Percentiles rank a stretch among this genome's conserved stretches.
These are phyloP conservation scores for Anguilla marmorata DNA, from an alignment of 2,797 vertebrate genomes.

Conservation along the genomic window DNA sequence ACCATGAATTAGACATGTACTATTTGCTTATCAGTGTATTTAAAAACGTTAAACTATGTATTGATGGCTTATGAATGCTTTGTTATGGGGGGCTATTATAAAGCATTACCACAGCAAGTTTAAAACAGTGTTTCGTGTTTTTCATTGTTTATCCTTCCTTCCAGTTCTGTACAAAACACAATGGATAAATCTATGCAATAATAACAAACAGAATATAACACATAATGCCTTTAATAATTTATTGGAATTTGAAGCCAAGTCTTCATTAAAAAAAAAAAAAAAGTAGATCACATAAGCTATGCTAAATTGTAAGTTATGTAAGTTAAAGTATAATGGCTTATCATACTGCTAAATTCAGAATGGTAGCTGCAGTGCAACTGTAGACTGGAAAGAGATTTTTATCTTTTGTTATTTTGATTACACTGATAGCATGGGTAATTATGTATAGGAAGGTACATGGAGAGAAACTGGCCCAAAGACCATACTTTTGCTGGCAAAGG, in stretches of 20 bases:
- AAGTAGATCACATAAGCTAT: background rate
- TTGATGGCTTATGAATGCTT: no score
- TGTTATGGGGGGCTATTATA: no score
- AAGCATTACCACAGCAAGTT: no score
- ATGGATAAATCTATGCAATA: background rate
- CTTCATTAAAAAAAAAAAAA: background rate
- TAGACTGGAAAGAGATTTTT: background rate
- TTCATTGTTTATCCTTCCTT: background rate
- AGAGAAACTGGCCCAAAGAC: background rate
- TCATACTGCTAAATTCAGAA: background rate
- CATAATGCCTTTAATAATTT: slow-evolving; percentile 4
- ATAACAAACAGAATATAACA: background rate
- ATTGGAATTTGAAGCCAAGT: background rate
- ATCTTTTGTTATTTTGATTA: background rate
- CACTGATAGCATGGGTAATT: background rate
- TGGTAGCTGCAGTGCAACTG: background rate
- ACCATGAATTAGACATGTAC: no score
- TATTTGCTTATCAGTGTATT: no score
- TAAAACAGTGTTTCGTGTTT: background rate
- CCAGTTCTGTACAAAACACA: background rate
- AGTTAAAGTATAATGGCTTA: background rate
- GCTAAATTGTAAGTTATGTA: background rate
- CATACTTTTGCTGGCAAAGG: background rate
- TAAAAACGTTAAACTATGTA: no score
- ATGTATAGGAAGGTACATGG: background rate